These are phyloP conservation scores for Agrochola lychnidis DNA, from an alignment of 2,888 invertebrate genomes.

Conservation along the genomic window DNA sequence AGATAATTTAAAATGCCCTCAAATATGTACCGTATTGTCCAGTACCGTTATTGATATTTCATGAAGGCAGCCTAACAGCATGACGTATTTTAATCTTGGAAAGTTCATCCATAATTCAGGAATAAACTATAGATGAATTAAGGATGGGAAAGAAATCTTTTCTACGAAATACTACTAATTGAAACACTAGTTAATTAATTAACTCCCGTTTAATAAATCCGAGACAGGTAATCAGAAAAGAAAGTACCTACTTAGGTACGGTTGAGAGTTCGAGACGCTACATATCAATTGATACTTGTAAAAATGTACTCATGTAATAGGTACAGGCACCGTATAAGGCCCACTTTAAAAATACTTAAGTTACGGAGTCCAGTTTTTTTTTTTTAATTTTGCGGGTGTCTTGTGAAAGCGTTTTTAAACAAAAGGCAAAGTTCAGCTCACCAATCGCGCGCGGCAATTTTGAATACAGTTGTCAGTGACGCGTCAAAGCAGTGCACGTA, in stretches of 20 bases:
- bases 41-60: conserved; percentile 31
- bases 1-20: conserved; percentile 5
- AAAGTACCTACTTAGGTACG: conserved; percentile 31
- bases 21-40: conserved; percentile 24
- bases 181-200: conserved; percentile 53
- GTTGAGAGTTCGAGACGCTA: conserved; percentile 3
- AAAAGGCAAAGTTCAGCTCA: no score
- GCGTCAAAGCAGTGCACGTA: no score
- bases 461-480: no score
- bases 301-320: neutral
- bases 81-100: conserved; percentile 31
- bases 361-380: no score
- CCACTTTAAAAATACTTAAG: no score
- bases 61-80: conserved; percentile 10
- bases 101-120: conserved; percentile 58
- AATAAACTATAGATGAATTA: conserved; percentile 55
- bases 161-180: conserved; percentile 55
- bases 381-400: no score
- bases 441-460: no score
- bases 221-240: conserved; percentile 42
- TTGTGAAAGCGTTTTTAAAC: no score
- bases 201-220: conserved; percentile 42
- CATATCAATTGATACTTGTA: neutral
- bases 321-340: no score
- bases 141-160: conserved; percentile 57